These are phyloP conservation scores for Tortricodes alternella DNA, from an alignment of 2,888 invertebrate species.

Conservation along the genomic window DNA sequence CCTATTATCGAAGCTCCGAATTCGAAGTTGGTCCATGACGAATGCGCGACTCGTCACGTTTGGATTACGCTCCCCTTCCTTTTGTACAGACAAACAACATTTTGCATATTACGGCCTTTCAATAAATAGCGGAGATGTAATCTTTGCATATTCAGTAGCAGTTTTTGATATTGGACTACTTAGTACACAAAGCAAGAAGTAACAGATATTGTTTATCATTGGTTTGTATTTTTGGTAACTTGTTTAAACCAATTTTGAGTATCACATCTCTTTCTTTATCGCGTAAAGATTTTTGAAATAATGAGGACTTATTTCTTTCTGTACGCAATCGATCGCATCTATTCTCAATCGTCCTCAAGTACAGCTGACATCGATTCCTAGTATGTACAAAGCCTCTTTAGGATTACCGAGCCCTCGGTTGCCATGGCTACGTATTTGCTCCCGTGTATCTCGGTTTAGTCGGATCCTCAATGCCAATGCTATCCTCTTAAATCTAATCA, in stretches of 20 bases:
- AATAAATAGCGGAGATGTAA: conserved; percentile 40
- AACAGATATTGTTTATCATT: too few relatives aligned
- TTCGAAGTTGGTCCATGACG: conserved; percentile 51
- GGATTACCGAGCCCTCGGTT: conserved; percentile 75
- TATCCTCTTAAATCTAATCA: conserved; percentile 74
- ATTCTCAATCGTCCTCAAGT: conserved; percentile 59
- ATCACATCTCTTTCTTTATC: too few relatives aligned
- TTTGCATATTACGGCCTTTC: conserved; percentile 42
- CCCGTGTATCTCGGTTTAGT: conserved; percentile 68
- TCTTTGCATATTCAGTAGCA: neutral
- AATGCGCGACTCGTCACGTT: conserved; percentile 68
- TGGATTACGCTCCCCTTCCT: conserved; percentile 58
- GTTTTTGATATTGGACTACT: neutral
- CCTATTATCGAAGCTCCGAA: conserved; percentile 73
- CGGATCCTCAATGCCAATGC: conserved; percentile 68
- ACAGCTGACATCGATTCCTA: conserved; percentile 61
- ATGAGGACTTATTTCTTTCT: too few relatives aligned
- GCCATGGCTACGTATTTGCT: conserved; percentile 70
- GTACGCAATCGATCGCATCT: conserved; percentile 41
- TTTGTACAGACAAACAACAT: conserved; percentile 48
- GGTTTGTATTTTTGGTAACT: too few relatives aligned
- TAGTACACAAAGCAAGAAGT: too few relatives aligned
- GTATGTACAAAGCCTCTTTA: conserved; percentile 71
- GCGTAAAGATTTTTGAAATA: too few relatives aligned
- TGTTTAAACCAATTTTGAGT: too few relatives aligned